Evolutionary conservation across 2,888 invertebrate genomes (phyloP), one percentile per base, ranked within the genome.

Genomic region (Scaptodrosophila latifasciaeformis): DNA sequence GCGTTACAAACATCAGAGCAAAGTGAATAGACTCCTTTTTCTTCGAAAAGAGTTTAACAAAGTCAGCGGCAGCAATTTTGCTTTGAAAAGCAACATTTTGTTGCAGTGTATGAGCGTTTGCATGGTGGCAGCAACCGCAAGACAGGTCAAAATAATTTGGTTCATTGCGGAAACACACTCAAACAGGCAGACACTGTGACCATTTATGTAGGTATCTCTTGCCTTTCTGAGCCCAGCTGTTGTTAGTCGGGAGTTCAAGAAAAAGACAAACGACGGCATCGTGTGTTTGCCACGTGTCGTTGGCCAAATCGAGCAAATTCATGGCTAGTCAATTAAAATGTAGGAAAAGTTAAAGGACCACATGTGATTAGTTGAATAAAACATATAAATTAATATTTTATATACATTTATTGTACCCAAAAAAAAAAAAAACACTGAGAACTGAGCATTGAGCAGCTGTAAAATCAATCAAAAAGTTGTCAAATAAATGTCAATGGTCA

Each of bases 391-490:
- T n/a, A n/a, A n/a, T n/a, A n/a, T n/a, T n/a, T n/a, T n/a, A n/a
- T n/a, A n/a, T n/a, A 3, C 24, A 3, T 7, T 7, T 3, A 24
- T 7, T 24, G 4, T 24, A 3, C 24, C 24, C 24, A 7, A 7
- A 3, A 3, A 24, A 24, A 24, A 24, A 24, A 7, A 7, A 24
- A 24, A 7, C 7, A 3, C 24, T 24, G 24, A n/a, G n/a, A n/a
- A n/a, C n/a, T n/a, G n/a, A 61, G 52, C 42, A 21, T 2, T 45
- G n/a, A 57, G 70, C 81, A 81, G 82, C 80, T 81, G 81, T 81
- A 81, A 77, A 82, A 82, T 82, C 81, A 82, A 78, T 81, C 81
- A 77, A 72, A 78, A 75, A 66, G 65, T 81, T 81, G 82, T 81
- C 81, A 82, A 81, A 81, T 82, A 81, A 82, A 82, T 68, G 81